A percentile compares a stretch with the other conserved stretches of the same genome.
Evolutionary conservation across 2,113 vertebrate species (phyloP).

Genomic region (Lampris megalopsis): DNA sequence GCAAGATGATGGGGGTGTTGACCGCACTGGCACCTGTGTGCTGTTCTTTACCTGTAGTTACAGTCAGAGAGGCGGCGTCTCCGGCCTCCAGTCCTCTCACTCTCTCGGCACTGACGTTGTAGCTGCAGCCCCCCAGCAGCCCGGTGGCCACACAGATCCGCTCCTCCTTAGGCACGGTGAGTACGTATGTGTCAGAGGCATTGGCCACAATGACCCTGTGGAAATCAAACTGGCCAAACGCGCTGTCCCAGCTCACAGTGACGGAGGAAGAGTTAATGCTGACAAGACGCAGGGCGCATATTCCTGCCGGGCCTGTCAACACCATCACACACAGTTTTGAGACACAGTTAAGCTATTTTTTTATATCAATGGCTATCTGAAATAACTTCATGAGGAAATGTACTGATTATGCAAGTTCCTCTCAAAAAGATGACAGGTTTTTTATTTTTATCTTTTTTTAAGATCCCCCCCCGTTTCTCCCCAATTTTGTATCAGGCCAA

Average conservation of each 20-base stretch:
- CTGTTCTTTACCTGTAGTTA: constrained; percentile 80
- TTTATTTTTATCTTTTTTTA: too few species aligned
- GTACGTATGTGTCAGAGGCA: constrained; percentile 65
- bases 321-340: background rate
- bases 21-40: background rate
- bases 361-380: background rate
- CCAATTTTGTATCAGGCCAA: too few species aligned
- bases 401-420: background rate
- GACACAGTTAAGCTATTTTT: background rate
- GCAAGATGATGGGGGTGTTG: background rate
- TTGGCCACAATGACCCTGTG: constrained; percentile 84
- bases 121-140: constrained; percentile 82
- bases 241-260: constrained; percentile 82
- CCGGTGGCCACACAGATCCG: constrained; percentile 76
- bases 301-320: constrained; percentile 81
- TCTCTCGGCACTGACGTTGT: constrained; percentile 83
- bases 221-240: constrained; percentile 83
- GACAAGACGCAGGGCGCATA: constrained; percentile 81
- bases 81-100: constrained; percentile 78
- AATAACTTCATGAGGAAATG: background rate
- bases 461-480: too few species aligned
- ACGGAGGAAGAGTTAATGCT: constrained; percentile 81
- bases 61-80: constrained; percentile 68
- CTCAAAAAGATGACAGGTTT: background rate
- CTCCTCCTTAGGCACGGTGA: constrained; percentile 67